Percentiles rank a stretch among this genome's conserved stretches.
These are phyloP conservation scores for Stigmatopora nigra DNA, from an alignment of 2,113 vertebrate genomes.

Conservation along the genomic window DNA sequence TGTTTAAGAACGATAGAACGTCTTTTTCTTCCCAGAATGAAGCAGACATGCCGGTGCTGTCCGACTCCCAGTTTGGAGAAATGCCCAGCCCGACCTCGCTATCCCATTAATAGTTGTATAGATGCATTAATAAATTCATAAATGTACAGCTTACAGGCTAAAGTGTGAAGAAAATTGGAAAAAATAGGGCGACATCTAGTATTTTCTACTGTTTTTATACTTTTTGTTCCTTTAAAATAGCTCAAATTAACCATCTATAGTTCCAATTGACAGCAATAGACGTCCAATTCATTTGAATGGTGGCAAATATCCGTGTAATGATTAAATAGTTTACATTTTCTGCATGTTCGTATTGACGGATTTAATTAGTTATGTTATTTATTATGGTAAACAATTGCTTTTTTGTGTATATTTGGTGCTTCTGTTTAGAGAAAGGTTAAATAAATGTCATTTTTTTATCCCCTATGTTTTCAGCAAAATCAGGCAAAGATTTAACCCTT, in stretches of 20 bases:
- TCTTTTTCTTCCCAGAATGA: conserved; percentile 52
- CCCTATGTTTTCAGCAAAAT: no score
- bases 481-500: no score
- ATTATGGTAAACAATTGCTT: no score
- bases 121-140: not conserved
- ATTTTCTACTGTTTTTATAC: conserved; percentile 14
- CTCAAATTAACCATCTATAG: not conserved
- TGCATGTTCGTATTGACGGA: no score
- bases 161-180: conserved; percentile 7
- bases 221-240: not conserved
- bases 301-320: no score
- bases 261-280: no score
- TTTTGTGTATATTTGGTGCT: no score
- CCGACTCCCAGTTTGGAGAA: conserved; percentile 64
- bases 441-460: no score
- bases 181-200: not conserved
- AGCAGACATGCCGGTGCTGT: conserved; percentile 53
- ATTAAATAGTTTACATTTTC: no score
- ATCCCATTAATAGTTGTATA: conserved; percentile 54
- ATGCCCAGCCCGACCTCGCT: conserved; percentile 69
- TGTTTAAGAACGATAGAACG: not conserved
- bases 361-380: no score
- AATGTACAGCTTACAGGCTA: conserved; percentile 1
- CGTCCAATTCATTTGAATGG: no score
- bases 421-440: no score